These are phyloP conservation scores for Deladenus siricidicola DNA, from an alignment of 2,888 invertebrate species.

Conservation along the genomic window DNA sequence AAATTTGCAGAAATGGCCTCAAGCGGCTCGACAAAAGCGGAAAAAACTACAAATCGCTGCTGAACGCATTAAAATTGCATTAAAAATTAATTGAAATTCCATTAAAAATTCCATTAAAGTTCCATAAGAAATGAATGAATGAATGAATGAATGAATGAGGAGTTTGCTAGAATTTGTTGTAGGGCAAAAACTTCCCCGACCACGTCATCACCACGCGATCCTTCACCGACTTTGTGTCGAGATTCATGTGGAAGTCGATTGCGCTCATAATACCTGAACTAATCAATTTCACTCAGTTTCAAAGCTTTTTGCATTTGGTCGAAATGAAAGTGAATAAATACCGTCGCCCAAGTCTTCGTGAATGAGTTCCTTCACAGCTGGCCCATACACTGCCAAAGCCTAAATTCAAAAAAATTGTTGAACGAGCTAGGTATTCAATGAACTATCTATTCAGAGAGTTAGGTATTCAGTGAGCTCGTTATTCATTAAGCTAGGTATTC, in stretches of 20 bases:
- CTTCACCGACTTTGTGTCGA: constrained; percentile 24
- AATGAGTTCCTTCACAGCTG: constrained; percentile 34
- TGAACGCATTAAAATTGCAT: too few species aligned
- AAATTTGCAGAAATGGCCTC: too few species aligned
- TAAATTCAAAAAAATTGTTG: too few species aligned
- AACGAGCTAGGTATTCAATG: too few species aligned
- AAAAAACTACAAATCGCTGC: too few species aligned
- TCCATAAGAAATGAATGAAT: too few species aligned
- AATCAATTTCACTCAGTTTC: constrained; percentile 13
- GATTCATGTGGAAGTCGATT: constrained; percentile 33
- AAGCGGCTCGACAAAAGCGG: too few species aligned
- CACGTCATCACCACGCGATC: constrained; percentile 28
- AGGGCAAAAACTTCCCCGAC: constrained; percentile 32
- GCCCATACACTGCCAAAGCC: constrained; percentile 36
- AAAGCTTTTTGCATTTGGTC: constrained; percentile 20
- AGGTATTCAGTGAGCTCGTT: not conserved
- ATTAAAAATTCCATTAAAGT: too few species aligned
- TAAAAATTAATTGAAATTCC: too few species aligned
- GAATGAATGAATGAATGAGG: too few species aligned
- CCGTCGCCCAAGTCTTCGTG: constrained; percentile 41
- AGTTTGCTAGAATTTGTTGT: constrained; percentile 24
- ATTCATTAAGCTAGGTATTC: not conserved
- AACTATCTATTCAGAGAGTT: too few species aligned
- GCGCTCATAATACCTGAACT: constrained; percentile 34
- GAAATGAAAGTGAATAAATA: constrained; percentile 23